These are phyloP conservation scores for Tretioscincus oriximinensis DNA, from an alignment of 2,113 vertebrate species.

Conservation along the genomic window DNA sequence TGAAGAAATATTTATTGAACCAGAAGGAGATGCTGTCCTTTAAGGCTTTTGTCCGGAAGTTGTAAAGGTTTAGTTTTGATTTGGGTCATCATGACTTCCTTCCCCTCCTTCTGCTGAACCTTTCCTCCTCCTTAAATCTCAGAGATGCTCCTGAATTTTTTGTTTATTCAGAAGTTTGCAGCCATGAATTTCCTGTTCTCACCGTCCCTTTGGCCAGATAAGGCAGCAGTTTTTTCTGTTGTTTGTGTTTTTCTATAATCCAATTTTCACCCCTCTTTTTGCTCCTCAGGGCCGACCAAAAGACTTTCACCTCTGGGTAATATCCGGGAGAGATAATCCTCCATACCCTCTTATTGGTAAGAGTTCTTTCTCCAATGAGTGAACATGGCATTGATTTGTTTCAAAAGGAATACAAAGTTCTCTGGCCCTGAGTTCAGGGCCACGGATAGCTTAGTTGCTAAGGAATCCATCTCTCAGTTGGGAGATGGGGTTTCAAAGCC, in stretches of 20 bases:
- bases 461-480: too few relatives aligned
- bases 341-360: constrained; percentile 78
- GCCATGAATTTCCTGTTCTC: neutral
- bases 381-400: neutral
- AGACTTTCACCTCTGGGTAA: constrained; percentile 77
- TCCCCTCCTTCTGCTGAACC: neutral
- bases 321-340: constrained; percentile 72
- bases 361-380: constrained; percentile 18
- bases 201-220: neutral
- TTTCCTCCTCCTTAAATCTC: neutral
- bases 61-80: neutral
- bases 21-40: neutral
- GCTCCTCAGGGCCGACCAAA: constrained; percentile 60
- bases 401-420: neutral
- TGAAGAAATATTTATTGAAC: neutral
- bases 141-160: fast-evolving
- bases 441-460: too few relatives aligned
- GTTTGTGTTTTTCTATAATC: neutral
- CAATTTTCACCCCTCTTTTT: constrained; percentile 25
- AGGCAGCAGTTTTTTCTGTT: neutral
- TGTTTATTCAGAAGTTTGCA: neutral
- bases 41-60: neutral
- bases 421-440: neutral
- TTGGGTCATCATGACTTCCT: neutral
- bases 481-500: too few relatives aligned